A percentile compares a stretch with the other conserved stretches of the same genome.
Evolutionary conservation across 2,113 vertebrate species (phyloP).

Genomic region (Clarias batrachus): DNA sequence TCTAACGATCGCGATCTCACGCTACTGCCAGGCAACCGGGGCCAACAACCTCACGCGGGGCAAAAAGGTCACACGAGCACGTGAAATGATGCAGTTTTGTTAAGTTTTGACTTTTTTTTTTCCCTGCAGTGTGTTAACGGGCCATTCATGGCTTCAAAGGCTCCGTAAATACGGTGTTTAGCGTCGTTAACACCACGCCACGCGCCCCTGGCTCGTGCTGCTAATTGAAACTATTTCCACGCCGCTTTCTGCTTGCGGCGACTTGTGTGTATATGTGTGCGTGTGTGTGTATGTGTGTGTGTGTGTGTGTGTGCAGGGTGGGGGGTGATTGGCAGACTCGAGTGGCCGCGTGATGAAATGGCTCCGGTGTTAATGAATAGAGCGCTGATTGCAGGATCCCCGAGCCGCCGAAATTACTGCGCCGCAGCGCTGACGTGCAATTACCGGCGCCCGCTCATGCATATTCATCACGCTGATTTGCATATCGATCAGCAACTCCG

Average conservation of each 20-base stretch:
- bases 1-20: slow-evolving; percentile 66
- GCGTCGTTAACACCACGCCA: slow-evolving; percentile 73
- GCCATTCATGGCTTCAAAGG: slow-evolving; percentile 73
- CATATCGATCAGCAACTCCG: slow-evolving; percentile 94
- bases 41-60: slow-evolving; percentile 54
- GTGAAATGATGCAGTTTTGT: slow-evolving; percentile 73
- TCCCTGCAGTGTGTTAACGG: slow-evolving; percentile 68
- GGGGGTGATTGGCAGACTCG: slow-evolving; percentile 95
- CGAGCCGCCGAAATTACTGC: slow-evolving; percentile 95
- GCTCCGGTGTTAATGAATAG: slow-evolving; percentile 99
- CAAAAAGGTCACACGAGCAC: slow-evolving; percentile 71
- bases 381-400: slow-evolving; percentile 99
- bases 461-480: slow-evolving; percentile 98
- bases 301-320: slow-evolving; percentile 1
- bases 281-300: slow-evolving; percentile 19
- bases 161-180: slow-evolving; percentile 75
- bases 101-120: slow-evolving; percentile 64
- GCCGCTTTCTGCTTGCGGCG: slow-evolving; percentile 69
- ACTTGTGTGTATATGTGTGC: slow-evolving; percentile 47
- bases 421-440: slow-evolving; percentile 97
- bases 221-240: slow-evolving; percentile 88
- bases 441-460: slow-evolving; percentile 95
- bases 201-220: slow-evolving; percentile 66
- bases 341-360: slow-evolving; percentile 97
- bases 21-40: slow-evolving; percentile 63